These are phyloP conservation scores for Pocillopora verrucosa DNA, from an alignment of 64 coral and sea anemone species.

Conservation along the genomic window DNA sequence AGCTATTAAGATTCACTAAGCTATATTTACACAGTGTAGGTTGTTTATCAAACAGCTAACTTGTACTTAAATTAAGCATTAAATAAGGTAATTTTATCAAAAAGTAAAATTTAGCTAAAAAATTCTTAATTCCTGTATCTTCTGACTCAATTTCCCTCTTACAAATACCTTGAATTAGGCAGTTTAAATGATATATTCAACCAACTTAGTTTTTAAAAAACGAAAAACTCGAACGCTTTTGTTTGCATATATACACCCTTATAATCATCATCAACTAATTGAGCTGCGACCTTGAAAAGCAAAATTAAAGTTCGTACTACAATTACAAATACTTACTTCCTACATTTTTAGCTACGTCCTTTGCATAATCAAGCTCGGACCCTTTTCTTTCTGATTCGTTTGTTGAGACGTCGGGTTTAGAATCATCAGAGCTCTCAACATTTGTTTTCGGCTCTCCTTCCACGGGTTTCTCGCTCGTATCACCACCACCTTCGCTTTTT, in stretches of 20 bases:
- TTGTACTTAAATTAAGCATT: too few relatives aligned
- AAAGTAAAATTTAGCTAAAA: too few relatives aligned
- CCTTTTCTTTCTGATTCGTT: background rate
- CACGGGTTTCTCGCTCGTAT: background rate
- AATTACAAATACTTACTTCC: slow-evolving; percentile 79
- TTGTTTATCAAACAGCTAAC: too few relatives aligned
- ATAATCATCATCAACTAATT: too few relatives aligned
- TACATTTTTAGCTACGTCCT: slow-evolving; percentile 94
- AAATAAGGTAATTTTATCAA: too few relatives aligned
- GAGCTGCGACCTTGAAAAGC: background rate
- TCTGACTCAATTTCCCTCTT: background rate
- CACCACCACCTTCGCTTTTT: background rate
- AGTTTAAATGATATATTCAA: background rate
- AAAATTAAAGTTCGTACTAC: background rate
- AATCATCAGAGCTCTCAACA: background rate
- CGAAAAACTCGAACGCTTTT: too few relatives aligned
- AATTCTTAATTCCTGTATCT: background rate
- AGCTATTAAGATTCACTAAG: too few relatives aligned
- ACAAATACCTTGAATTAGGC: background rate
- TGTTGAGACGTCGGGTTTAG: background rate
- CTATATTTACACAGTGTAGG: too few relatives aligned
- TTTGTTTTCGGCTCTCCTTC: background rate
- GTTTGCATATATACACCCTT: too few relatives aligned
- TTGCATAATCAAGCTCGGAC: slow-evolving; percentile 88
- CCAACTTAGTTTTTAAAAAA: background rate